Evolutionary conservation across 2,113 vertebrate species (phyloP).

Genomic region (Campylomormyrus numenius): DNA sequence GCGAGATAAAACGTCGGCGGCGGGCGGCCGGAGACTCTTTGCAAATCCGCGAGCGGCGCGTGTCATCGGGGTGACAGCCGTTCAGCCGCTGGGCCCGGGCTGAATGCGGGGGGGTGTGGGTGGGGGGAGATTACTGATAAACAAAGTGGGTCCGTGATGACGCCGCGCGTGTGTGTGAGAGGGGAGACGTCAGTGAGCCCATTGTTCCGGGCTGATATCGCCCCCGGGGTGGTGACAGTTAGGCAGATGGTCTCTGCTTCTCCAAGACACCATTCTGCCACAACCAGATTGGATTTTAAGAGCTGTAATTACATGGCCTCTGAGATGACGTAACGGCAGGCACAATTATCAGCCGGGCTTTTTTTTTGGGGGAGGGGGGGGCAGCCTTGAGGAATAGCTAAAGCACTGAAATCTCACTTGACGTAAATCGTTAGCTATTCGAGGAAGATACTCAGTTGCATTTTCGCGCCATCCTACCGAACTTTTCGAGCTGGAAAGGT

Average conservation of each 20-base stretch:
- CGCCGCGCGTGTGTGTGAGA: not conserved
- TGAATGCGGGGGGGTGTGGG: not conserved
- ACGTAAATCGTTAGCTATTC: not conserved
- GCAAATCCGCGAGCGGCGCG: not conserved
- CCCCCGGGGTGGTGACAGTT: constrained; percentile 16
- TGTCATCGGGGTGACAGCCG: constrained; percentile 8
- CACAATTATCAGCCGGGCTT: not conserved
- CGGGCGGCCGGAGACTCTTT: not conserved
- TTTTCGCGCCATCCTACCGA: not conserved
- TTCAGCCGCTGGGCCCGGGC: not conserved
- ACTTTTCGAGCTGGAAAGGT: not conserved
- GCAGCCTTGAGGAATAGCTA: not conserved
- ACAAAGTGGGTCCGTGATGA: constrained; percentile 1
- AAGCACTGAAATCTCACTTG: not conserved
- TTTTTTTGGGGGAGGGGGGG: not conserved
- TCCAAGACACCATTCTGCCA: constrained; percentile 42
- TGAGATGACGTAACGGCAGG: not conserved
- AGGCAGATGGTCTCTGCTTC: constrained; percentile 32
- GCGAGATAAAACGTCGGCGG: not conserved
- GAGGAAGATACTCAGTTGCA: not conserved
- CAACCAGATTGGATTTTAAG: constrained; percentile 28
- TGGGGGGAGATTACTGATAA: not conserved
- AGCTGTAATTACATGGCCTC: not conserved
- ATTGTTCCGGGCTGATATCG: constrained; percentile 25
- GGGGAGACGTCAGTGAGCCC: constrained; percentile 23